These are phyloP conservation scores for Corvus hawaiiensis DNA, from an alignment of 2,113 vertebrate species.

Conservation along the genomic window DNA sequence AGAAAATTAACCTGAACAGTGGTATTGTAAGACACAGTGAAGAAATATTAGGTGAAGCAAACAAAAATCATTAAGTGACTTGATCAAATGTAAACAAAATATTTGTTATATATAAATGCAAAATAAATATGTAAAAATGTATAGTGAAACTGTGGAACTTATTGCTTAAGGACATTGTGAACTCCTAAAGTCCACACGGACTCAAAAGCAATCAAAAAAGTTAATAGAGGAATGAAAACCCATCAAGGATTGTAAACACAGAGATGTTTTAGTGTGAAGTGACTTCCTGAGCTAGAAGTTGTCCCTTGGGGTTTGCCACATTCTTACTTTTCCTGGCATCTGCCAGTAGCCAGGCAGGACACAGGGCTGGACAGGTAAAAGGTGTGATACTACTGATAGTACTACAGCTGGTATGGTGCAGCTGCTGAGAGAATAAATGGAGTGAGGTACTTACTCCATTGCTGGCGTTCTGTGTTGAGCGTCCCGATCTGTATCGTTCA, in stretches of 20 bases:
- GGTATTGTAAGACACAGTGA: not conserved
- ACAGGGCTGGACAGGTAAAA: not conserved
- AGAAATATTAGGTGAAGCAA: not conserved
- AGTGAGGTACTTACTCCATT: constrained; percentile 86
- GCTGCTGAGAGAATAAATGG: not conserved
- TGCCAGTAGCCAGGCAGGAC: not conserved
- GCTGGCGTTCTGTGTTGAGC: constrained; percentile 83
- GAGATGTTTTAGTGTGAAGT: not conserved
- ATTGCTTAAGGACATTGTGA: not conserved
- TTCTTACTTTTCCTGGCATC: not conserved
- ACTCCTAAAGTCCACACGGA: not conserved
- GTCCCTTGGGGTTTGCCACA: not conserved
- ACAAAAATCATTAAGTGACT: not conserved
- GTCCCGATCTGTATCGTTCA: constrained; percentile 87
- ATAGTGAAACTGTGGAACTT: not conserved
- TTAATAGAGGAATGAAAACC: not conserved
- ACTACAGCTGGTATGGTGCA: rapidly evolving
- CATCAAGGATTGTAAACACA: not conserved
- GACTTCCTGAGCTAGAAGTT: not conserved
- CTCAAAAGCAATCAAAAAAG: constrained; percentile 9
- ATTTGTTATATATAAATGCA: not conserved
- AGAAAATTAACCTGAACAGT: not conserved
- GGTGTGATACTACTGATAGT: not conserved
- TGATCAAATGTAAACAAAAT: not conserved
- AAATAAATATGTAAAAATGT: not conserved